A percentile compares a stretch with the other conserved stretches of the same genome.
Evolutionary conservation across 53 echinoderm and acorn worm genomes (phyloP).

Genomic region (Paracentrotus lividus): DNA sequence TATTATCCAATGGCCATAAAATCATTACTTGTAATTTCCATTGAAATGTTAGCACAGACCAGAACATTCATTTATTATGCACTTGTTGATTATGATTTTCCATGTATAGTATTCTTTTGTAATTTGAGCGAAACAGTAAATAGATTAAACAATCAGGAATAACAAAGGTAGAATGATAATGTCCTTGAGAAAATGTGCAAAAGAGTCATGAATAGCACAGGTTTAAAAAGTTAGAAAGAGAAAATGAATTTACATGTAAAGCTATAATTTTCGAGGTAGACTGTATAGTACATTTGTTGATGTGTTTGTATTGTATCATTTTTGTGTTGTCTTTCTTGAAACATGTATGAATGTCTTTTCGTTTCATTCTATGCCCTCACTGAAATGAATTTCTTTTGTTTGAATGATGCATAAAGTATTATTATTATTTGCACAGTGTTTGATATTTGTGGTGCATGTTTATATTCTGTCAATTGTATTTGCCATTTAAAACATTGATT

Average conservation of each 20-base stretch:
- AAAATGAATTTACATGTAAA: neutral
- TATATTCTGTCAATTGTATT: constrained; percentile 43
- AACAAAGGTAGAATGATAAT: neutral
- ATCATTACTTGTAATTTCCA: neutral
- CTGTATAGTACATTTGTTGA: constrained; percentile 17
- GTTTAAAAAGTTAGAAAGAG: neutral
- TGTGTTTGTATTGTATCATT: no score
- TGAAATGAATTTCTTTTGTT: constrained; percentile 22
- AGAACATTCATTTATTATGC: neutral
- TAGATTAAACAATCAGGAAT: neutral
- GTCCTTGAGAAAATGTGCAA: neutral
- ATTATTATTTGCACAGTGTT: constrained; percentile 47
- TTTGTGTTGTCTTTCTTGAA: constrained; percentile 46
- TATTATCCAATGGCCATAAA: neutral
- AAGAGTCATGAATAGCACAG: neutral
- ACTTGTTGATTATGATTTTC: neutral
- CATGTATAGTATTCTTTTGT: neutral
- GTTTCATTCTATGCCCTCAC: constrained; percentile 29
- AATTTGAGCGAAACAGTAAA: neutral
- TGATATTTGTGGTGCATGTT: constrained; percentile 55
- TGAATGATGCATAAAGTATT: constrained; percentile 30
- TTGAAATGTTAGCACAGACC: neutral
- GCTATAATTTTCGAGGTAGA: neutral
- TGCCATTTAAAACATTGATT: constrained; percentile 44
- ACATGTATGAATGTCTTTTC: constrained; percentile 13